phyloP scores from a whole-genome alignment of 2,797 vertebrate species.

The Pyrrhura leucotis region DNA sequence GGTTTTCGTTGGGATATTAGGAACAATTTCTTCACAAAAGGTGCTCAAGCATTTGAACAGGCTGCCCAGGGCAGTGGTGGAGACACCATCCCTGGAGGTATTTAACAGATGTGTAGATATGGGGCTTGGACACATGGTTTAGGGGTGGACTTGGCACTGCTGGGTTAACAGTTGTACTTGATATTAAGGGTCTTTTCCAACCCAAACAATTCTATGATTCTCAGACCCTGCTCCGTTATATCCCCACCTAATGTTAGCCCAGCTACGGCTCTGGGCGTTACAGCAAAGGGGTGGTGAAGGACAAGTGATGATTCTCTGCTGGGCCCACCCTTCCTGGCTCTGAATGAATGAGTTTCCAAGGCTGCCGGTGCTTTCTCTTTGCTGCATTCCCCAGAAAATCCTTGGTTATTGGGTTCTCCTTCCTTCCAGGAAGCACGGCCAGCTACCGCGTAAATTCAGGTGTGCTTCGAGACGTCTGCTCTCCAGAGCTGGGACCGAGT shows the following conservation, averaged over 20 bases:
- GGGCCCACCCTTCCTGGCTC: background rate
- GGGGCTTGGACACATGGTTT: background rate
- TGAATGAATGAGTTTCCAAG: background rate
- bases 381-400: background rate
- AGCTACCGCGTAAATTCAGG: background rate
- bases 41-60: background rate
- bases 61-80: background rate
- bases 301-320: background rate
- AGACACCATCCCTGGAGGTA: background rate
- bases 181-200: background rate
- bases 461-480: background rate
- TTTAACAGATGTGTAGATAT: background rate
- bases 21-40: background rate
- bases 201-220: fast-evolving
- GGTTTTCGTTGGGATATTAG: background rate
- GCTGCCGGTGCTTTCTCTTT: background rate
- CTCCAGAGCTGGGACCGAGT: background rate
- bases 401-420: background rate
- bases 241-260: background rate
- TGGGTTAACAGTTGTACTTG: background rate
- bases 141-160: background rate
- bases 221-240: fast-evolving
- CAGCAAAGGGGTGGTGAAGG: background rate
- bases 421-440: background rate
- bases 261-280: background rate